These are phyloP conservation scores for Drosophila formosana DNA, from an alignment of 2,888 invertebrate genomes.

Conservation along the genomic window DNA sequence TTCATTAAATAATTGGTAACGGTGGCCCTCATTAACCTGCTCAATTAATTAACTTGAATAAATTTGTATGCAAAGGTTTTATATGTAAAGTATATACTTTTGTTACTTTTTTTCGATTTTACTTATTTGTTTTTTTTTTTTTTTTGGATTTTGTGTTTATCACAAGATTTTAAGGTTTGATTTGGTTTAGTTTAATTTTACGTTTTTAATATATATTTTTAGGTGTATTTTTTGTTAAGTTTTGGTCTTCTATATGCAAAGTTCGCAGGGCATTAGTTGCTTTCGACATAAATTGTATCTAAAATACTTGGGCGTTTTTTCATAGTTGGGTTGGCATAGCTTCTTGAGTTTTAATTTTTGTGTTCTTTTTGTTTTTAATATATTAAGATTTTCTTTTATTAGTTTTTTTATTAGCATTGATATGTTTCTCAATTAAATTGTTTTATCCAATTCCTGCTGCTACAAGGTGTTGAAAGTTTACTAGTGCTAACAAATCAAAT, in stretches of 20 bases:
- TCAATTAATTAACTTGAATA: slow-evolving; percentile 62
- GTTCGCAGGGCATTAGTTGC: slow-evolving; percentile 34
- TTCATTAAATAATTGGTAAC: slow-evolving; percentile 64
- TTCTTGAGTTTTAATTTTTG: slow-evolving; percentile 39
- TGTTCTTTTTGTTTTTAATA: slow-evolving; percentile 21
- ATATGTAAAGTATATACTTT: slow-evolving; percentile 33
- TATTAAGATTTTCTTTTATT: slow-evolving; percentile 26
- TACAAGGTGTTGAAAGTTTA: slow-evolving; percentile 40
- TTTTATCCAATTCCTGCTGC: slow-evolving; percentile 73
- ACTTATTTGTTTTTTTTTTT: slow-evolving; percentile 5
- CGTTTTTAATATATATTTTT: slow-evolving; percentile 18
- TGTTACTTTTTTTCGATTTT: slow-evolving; percentile 13
- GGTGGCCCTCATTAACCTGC: slow-evolving; percentile 76
- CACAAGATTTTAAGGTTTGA: slow-evolving; percentile 66
- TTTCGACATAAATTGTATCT: slow-evolving; percentile 67
- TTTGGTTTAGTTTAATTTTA: slow-evolving; percentile 44
- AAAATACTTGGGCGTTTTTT: slow-evolving; percentile 68
- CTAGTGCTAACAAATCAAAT: slow-evolving; percentile 23
- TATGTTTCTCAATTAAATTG: slow-evolving; percentile 72
- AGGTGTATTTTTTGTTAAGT: slow-evolving; percentile 26
- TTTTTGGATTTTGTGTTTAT: slow-evolving; percentile 57
- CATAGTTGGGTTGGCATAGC: slow-evolving; percentile 64
- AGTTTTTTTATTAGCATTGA: slow-evolving; percentile 58
- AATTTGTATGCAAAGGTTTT: slow-evolving; percentile 63
- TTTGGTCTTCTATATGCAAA: slow-evolving; percentile 53